A percentile compares a stretch with the other conserved stretches of the same genome.
Conservation (phyloP, 2,888 invertebrate species). For the Chaetoderma sp. region DNA sequence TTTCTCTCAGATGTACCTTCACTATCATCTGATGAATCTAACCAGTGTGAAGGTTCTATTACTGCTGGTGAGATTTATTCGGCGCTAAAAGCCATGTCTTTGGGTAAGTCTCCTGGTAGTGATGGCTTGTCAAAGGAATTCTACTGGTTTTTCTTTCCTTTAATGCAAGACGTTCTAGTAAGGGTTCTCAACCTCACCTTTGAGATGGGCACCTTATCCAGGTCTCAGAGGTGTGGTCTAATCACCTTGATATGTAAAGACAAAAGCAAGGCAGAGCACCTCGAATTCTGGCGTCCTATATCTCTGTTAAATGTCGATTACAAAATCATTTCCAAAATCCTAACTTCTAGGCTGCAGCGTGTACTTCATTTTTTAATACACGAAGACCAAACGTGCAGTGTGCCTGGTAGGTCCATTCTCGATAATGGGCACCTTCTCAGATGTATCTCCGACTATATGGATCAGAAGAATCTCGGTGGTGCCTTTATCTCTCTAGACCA, state of each 20-base stretch:
- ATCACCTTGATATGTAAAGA: slow-evolving; percentile 41
- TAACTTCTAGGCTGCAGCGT: slow-evolving; percentile 29
- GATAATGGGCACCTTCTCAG: slow-evolving; percentile 39
- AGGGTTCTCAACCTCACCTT: slow-evolving; percentile 18
- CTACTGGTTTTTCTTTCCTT: slow-evolving; percentile 26
- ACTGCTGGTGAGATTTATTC: not conserved
- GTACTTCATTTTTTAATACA: slow-evolving; percentile 32
- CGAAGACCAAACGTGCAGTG: slow-evolving; percentile 37
- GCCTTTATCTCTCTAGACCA: slow-evolving; percentile 41
- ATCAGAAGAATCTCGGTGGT: slow-evolving; percentile 31
- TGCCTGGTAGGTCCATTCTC: slow-evolving; percentile 38
- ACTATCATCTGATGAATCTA: not conserved
- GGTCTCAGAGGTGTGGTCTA: slow-evolving; percentile 17
- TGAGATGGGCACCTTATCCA: slow-evolving; percentile 16
- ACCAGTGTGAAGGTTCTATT: slow-evolving; percentile 20
- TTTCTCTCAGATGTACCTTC: slow-evolving; percentile 16
- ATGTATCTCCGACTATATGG: slow-evolving; percentile 34
- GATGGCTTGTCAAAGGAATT: slow-evolving; percentile 40
- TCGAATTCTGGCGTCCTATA: slow-evolving; percentile 42
- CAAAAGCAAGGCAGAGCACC: slow-evolving; percentile 11
- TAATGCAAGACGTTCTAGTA: slow-evolving; percentile 22
- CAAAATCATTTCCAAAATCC: slow-evolving; percentile 39
- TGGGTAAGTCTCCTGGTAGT: slow-evolving; percentile 36
- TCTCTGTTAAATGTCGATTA: slow-evolving; percentile 39
- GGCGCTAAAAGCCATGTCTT: slow-evolving; percentile 27